Percentiles rank a stretch among this genome's conserved stretches.
phyloP scores from a whole-genome alignment of 53 echinoderm and acorn worm species.

The Zoroaster sp. region DNA sequence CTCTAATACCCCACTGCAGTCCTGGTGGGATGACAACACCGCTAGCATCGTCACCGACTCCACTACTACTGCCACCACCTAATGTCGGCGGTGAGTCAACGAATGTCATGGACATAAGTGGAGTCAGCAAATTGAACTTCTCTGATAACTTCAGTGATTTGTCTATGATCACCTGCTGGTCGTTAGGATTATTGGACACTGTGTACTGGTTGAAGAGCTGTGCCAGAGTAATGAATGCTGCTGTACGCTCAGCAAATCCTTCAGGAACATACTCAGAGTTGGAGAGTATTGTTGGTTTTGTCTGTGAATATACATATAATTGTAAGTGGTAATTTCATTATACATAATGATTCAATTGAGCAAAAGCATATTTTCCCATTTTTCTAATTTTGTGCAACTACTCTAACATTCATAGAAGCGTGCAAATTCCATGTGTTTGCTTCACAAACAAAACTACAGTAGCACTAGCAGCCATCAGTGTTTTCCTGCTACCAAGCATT shows the following conservation, averaged over 20 bases:
- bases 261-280: conserved; percentile 70
- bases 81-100: conserved; percentile 35
- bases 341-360: not conserved
- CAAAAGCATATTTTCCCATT: not conserved
- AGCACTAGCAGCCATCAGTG: not conserved
- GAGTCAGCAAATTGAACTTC: conserved; percentile 89
- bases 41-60: not conserved
- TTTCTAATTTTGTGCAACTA: not conserved
- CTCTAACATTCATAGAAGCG: not conserved
- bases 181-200: conserved; percentile 67
- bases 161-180: conserved; percentile 71
- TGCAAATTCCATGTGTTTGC: not conserved
- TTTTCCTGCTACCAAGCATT: not conserved
- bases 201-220: conserved; percentile 83
- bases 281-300: conserved; percentile 35
- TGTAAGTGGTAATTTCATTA: not conserved
- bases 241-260: conserved; percentile 83
- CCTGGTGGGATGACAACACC: conserved; percentile 47
- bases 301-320: not conserved
- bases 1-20: conserved; percentile 69
- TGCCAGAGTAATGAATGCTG: conserved; percentile 84
- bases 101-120: conserved; percentile 89
- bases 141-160: conserved; percentile 79
- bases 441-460: not conserved
- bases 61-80: conserved; percentile 4